Percentiles rank a stretch among this genome's conserved stretches.
These are phyloP conservation scores for Limanda limanda DNA, from an alignment of 2,113 vertebrate species.

Conservation along the genomic window DNA sequence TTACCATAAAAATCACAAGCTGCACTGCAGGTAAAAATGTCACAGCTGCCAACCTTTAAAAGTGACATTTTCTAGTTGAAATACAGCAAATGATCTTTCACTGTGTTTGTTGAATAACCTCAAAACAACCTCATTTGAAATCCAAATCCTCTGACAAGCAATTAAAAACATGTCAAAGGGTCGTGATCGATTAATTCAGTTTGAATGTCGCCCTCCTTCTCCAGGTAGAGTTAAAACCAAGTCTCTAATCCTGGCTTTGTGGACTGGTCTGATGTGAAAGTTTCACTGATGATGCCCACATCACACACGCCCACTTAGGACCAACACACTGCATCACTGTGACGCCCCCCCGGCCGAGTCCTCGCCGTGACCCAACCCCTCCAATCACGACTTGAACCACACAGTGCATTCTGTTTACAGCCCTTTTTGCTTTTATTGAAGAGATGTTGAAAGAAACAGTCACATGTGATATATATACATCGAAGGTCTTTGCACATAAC, in stretches of 20 bases:
- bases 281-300: conserved; percentile 13
- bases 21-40: neutral
- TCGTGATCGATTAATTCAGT: conserved; percentile 20
- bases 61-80: too few species aligned
- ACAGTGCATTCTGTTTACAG: conserved; percentile 75
- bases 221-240: conserved; percentile 34
- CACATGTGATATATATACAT: conserved; percentile 67
- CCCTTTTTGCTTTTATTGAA: conserved; percentile 79
- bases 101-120: too few species aligned
- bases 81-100: too few species aligned
- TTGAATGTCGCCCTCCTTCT: conserved; percentile 14
- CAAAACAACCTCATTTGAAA: conserved; percentile 20
- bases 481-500: conserved; percentile 52
- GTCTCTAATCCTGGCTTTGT: conserved; percentile 30
- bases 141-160: conserved; percentile 1
- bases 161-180: conserved; percentile 36
- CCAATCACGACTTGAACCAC: conserved; percentile 70
- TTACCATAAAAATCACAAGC: neutral
- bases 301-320: neutral
- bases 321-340: conserved; percentile 23
- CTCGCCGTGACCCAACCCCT: conserved; percentile 40
- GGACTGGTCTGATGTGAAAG: conserved; percentile 54
- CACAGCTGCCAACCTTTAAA: neutral
- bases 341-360: conserved; percentile 17
- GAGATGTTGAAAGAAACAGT: conserved; percentile 67